Evolutionary conservation across 2,113 vertebrate genomes (phyloP).

Genomic region (Stomatorhinus ivindoensis): DNA sequence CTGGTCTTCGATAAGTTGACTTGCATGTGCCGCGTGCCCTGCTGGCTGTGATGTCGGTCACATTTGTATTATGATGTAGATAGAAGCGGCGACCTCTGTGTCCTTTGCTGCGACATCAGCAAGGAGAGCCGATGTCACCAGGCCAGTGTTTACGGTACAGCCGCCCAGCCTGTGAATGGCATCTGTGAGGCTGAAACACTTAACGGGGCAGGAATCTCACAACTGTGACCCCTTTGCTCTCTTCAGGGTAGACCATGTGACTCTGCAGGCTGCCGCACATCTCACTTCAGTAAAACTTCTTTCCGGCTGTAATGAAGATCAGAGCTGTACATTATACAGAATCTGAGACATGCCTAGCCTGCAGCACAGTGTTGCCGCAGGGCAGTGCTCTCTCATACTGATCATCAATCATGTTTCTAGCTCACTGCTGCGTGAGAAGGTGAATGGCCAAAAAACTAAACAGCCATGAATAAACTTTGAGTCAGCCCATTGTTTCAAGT

Average conservation of each 20-base stretch:
- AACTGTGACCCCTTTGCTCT: neutral
- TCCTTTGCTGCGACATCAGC: neutral
- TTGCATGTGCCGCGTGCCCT: neutral
- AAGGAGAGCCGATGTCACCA: neutral
- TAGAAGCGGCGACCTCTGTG: neutral
- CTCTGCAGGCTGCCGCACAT: neutral
- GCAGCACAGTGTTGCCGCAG: neutral
- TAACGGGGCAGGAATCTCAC: neutral
- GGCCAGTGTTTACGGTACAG: neutral
- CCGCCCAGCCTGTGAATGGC: neutral
- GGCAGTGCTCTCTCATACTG: neutral
- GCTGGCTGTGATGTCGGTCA: neutral
- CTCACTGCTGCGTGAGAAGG: neutral
- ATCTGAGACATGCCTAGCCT: neutral
- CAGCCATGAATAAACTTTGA: neutral
- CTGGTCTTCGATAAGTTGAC: neutral
- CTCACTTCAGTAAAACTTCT: neutral
- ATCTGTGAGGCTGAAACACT: neutral
- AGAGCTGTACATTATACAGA: neutral
- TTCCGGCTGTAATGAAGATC: neutral
- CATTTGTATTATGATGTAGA: neutral
- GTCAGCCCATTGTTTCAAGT: neutral
- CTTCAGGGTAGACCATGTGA: neutral
- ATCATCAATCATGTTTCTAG: neutral
- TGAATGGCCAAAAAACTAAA: neutral